These are phyloP conservation scores for Heliconius melpomene DNA, from an alignment of 1,140 invertebrate species.

Conservation along the genomic window DNA sequence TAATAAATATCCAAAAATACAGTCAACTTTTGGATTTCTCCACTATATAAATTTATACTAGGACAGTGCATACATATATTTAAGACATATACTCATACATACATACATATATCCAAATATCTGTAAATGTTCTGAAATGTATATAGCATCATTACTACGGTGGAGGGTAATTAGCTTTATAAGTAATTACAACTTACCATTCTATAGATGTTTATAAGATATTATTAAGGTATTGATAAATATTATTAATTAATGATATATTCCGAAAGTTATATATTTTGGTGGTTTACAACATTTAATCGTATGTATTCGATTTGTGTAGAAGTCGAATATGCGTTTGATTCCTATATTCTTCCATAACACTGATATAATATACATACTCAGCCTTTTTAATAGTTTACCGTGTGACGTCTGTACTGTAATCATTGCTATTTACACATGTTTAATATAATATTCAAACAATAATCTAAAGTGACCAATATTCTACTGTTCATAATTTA, in stretches of 20 bases:
- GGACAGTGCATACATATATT: neutral
- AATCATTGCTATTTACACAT: conserved; percentile 32
- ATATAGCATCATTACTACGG: conserved; percentile 15
- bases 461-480: conserved; percentile 40
- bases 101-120: neutral
- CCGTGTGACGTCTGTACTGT: conserved; percentile 24
- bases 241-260: conserved; percentile 25
- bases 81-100: neutral
- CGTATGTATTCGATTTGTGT: conserved; percentile 31
- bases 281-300: conserved; percentile 27
- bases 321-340: conserved; percentile 31
- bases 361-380: conserved; percentile 20
- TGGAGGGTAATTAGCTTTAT: conserved; percentile 26
- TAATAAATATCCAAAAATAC: neutral
- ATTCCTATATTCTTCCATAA: conserved; percentile 37
- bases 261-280: conserved; percentile 34
- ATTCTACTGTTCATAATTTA: conserved; percentile 34
- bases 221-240: conserved; percentile 15
- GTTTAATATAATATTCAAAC: conserved; percentile 21
- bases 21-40: neutral
- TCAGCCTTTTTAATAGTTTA: conserved; percentile 27
- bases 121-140: conserved; percentile 10
- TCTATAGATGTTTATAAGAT: conserved; percentile 16
- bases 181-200: conserved; percentile 20
- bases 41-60: neutral